These are phyloP conservation scores for Monodelphis domestica DNA, from an alignment of 2,797 vertebrate species.

Conservation along the genomic window DNA sequence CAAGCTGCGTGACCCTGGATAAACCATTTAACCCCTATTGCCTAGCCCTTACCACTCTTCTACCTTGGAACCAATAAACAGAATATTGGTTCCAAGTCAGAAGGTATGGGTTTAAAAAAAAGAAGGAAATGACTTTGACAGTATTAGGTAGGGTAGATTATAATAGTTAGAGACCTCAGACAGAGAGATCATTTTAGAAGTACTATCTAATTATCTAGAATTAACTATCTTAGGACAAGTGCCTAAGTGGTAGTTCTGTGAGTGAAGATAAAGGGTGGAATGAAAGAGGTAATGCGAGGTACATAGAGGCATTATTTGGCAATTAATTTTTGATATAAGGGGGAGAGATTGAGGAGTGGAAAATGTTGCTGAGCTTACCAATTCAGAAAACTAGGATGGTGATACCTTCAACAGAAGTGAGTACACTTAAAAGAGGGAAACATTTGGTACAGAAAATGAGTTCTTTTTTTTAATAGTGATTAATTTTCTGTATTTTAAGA, in stretches of 20 bases:
- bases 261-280: neutral
- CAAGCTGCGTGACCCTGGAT: no score
- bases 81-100: no score
- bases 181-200: neutral
- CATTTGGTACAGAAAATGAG: neutral
- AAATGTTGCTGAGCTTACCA: neutral
- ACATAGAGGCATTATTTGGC: neutral
- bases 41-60: no score
- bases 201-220: no score
- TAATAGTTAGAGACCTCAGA: neutral
- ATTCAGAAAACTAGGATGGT: neutral
- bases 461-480: neutral
- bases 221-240: no score
- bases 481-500: neutral
- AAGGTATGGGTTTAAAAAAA: no score
- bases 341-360: neutral
- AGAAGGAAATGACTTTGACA: neutral
- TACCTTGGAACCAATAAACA: no score
- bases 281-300: neutral
- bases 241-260: neutral
- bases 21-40: no score
- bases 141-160: neutral
- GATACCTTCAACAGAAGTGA: neutral
- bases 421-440: neutral
- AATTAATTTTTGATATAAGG: neutral